Percentiles rank a stretch among this genome's conserved stretches.
Conservation (phyloP, 2,797 vertebrate genomes). For the Euthynnus affinis region DNA sequence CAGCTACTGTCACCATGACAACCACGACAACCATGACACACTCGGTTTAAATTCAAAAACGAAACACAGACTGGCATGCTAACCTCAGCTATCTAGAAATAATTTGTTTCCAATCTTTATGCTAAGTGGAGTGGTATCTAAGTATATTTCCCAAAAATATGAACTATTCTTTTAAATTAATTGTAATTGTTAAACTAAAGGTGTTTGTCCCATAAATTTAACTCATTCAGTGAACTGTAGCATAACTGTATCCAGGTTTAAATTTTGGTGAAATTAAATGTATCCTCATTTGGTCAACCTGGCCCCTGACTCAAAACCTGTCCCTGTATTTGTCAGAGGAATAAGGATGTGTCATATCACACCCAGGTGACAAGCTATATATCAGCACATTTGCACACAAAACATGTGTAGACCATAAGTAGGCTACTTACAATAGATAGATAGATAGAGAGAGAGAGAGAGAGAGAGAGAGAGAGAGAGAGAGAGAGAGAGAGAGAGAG, state of each 20-base stretch:
- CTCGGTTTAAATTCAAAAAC: no score
- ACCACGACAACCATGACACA: no score
- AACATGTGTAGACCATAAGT: not conserved
- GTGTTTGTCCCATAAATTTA: not conserved
- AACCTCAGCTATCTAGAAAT: no score
- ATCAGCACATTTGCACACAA: constrained; percentile 48
- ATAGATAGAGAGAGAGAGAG: no score
- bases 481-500: no score
- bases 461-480: no score
- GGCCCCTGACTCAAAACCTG: not conserved
- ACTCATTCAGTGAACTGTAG: not conserved
- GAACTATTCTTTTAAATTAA: not conserved
- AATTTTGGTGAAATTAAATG: not conserved
- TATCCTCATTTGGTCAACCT: not conserved
- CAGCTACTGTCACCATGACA: no score
- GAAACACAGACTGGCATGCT: no score
- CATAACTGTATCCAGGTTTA: not conserved
- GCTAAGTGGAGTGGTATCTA: no score
- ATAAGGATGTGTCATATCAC: constrained; percentile 50
- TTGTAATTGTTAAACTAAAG: not conserved
- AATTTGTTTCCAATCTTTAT: no score
- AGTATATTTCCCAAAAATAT: not conserved
- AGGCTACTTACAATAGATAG: not conserved
- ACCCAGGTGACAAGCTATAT: constrained; percentile 16
- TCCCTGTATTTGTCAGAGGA: constrained; percentile 17